phyloP scores from a whole-genome alignment of 2,113 vertebrate species.

The Grantiella picta region DNA sequence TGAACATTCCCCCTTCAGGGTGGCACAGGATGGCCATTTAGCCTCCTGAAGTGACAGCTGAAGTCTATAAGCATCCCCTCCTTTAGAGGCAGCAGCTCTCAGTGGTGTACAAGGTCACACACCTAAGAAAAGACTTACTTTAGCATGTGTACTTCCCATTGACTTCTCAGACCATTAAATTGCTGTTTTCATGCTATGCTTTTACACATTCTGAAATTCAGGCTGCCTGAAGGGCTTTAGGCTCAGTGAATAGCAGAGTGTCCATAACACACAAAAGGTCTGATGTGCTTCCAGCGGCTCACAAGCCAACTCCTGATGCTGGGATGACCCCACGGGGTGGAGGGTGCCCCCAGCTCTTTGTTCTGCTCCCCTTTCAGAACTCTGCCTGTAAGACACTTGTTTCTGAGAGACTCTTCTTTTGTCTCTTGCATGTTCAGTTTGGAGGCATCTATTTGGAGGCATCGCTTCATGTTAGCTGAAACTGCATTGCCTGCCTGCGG shows the following conservation, averaged over 20 bases:
- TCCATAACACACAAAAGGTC: not conserved
- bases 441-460: not conserved
- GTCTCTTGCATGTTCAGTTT: fast-evolving
- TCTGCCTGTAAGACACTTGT: not conserved
- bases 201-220: not conserved
- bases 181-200: not conserved
- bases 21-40: not conserved
- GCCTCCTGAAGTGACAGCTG: not conserved
- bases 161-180: conserved; percentile 29
- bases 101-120: not conserved
- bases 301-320: not conserved
- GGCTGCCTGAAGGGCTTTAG: not conserved
- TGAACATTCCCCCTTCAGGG: not conserved
- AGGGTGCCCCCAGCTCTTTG: not conserved
- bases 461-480: not conserved
- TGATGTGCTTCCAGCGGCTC: not conserved
- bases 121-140: not conserved
- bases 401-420: not conserved
- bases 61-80: not conserved
- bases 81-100: not conserved
- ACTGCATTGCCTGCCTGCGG: not conserved
- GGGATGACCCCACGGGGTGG: not conserved
- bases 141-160: not conserved
- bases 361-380: not conserved
- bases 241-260: not conserved